phyloP scores from a whole-genome alignment of 2,888 invertebrate genomes.

The Malachius bipustulatus region DNA sequence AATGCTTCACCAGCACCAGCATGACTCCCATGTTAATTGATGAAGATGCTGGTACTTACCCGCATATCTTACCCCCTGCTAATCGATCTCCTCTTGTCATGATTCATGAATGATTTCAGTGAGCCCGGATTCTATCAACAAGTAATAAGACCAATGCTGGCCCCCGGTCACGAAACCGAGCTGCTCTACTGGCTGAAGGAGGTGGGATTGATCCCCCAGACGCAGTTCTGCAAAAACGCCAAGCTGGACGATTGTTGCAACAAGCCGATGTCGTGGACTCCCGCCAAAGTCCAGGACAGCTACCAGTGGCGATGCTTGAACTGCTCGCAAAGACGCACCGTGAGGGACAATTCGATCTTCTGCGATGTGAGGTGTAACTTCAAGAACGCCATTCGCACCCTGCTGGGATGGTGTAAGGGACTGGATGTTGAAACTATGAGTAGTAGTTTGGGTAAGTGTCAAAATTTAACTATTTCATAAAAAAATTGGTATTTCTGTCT shows the following conservation, averaged over 20 bases:
- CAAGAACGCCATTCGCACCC: constrained; percentile 45
- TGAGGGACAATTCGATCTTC: constrained; percentile 47
- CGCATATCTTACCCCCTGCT: no score
- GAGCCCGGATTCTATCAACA: constrained; percentile 37
- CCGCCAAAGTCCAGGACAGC: constrained; percentile 40
- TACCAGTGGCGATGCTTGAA: constrained; percentile 41
- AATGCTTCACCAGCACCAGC: no score
- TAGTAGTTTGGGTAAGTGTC: constrained; percentile 41
- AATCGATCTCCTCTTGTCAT: no score
- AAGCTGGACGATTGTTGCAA: constrained; percentile 19
- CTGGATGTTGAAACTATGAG: constrained; percentile 42
- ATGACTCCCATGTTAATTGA: no score
- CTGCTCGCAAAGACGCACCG: constrained; percentile 38
- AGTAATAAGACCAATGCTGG: constrained; percentile 39
- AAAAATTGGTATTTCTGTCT: no score
- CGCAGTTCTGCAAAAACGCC: constrained; percentile 33
- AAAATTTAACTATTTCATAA: no score
- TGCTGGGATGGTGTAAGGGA: constrained; percentile 55
- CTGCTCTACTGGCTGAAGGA: constrained; percentile 42
- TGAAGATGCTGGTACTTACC: no score
- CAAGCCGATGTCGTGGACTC: constrained; percentile 35
- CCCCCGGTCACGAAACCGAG: constrained; percentile 41
- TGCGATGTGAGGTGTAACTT: constrained; percentile 50
- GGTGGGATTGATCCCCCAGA: constrained; percentile 37
- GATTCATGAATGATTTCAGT: constrained; percentile 27